Conservation (phyloP, 2,113 vertebrate genomes). For the Mungos mungo region DNA sequence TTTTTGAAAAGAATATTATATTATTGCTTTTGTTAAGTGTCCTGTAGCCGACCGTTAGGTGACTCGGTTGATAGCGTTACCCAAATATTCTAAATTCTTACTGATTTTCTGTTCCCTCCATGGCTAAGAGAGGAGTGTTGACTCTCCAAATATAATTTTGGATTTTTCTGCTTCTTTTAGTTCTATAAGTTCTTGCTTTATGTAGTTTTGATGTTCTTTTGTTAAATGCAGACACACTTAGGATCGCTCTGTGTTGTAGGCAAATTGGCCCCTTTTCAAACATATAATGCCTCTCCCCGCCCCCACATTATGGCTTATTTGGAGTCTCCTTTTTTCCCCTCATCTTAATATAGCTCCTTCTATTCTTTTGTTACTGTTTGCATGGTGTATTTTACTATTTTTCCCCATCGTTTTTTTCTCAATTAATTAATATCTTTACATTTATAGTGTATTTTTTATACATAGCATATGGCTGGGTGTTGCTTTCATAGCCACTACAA, state of each 20-base stretch:
- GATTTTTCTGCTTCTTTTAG: background rate
- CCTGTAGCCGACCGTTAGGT: fast-evolving
- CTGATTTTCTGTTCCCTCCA: no score
- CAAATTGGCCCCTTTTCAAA: background rate
- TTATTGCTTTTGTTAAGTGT: background rate
- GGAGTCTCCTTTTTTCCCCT: background rate
- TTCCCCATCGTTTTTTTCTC: background rate
- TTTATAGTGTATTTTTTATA: background rate
- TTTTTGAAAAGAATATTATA: no score
- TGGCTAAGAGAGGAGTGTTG: background rate
- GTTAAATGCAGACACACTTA: no score
- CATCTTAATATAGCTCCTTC: no score
- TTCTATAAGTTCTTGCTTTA: background rate
- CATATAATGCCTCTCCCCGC: fast-evolving
- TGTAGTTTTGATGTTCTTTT: background rate
- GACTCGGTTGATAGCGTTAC: no score
- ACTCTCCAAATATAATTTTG: background rate
- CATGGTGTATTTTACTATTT: background rate
- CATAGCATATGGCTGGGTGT: background rate
- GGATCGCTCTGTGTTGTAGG: background rate
- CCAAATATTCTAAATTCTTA: background rate
- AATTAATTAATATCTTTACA: background rate
- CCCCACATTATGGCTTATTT: background rate
- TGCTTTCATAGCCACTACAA: background rate
- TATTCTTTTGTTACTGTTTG: background rate